Evolutionary conservation across 2,888 invertebrate genomes (phyloP).

Genomic region (Resseliella maxima): DNA sequence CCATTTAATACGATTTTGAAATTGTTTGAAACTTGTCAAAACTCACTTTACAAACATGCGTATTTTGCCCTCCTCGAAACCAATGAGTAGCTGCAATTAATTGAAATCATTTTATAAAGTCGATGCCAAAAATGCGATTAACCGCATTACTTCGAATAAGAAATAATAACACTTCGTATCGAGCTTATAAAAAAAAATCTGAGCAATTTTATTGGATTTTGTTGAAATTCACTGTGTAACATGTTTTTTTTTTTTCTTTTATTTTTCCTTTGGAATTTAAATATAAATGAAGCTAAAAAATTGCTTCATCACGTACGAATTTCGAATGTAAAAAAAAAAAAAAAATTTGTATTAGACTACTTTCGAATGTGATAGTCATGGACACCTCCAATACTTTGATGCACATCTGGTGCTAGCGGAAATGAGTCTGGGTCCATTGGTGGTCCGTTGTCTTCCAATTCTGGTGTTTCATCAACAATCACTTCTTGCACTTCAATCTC

Average conservation of each 20-base stretch:
- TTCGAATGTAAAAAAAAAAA: not conserved
- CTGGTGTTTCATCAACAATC: not conserved
- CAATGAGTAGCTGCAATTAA: constrained; percentile 16
- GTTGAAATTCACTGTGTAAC: constrained; percentile 8
- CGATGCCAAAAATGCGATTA: not conserved
- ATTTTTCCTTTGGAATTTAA: not conserved
- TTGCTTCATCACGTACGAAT: not conserved
- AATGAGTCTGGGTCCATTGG: not conserved
- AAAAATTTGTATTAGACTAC: not conserved
- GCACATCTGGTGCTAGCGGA: constrained; percentile 8
- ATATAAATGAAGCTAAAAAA: not conserved
- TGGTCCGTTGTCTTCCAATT: not conserved
- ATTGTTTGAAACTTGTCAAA: not conserved
- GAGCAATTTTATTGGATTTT: not conserved
- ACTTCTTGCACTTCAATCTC: not conserved
- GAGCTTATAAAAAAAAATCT: not conserved
- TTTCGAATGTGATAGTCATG: not conserved
- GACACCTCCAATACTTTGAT: not conserved
- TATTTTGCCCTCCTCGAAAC: no score
- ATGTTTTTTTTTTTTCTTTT: no score
- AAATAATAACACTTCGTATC: not conserved
- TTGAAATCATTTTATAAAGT: not conserved
- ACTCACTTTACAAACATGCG: no score
- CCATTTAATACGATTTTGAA: not conserved
- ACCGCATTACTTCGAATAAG: not conserved